These are phyloP conservation scores for Acleris emargana DNA, from an alignment of 2,888 invertebrate genomes.

Conservation along the genomic window DNA sequence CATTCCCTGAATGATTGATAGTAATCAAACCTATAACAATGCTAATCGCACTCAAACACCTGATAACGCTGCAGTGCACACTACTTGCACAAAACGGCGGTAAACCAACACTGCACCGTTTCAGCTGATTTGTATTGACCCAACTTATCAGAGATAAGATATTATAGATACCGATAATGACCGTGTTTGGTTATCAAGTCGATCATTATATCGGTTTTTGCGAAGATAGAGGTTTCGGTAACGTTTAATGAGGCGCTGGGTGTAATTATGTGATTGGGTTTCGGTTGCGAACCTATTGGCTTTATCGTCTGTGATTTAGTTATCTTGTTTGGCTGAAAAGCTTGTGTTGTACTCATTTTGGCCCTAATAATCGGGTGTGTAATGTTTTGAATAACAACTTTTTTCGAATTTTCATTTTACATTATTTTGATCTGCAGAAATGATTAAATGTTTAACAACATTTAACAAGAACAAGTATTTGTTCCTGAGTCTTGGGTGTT, in stretches of 20 bases:
- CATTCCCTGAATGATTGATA: slow-evolving; percentile 25
- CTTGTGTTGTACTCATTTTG: too few relatives aligned
- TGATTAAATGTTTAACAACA: too few relatives aligned
- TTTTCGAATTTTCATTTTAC: too few relatives aligned
- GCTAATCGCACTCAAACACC: slow-evolving; percentile 21
- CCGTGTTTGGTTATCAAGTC: slow-evolving; percentile 24
- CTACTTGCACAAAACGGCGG: not conserved
- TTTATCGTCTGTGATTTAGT: too few relatives aligned
- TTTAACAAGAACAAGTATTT: too few relatives aligned
- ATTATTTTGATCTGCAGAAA: too few relatives aligned
- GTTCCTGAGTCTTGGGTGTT: too few relatives aligned
- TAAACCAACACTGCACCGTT: slow-evolving; percentile 11
- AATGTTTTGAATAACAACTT: too few relatives aligned
- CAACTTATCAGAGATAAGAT: slow-evolving; percentile 33
- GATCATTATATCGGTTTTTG: slow-evolving; percentile 33
- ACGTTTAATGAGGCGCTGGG: slow-evolving; percentile 2
- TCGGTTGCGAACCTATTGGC: not conserved
- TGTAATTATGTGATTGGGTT: not conserved
- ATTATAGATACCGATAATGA: slow-evolving; percentile 33
- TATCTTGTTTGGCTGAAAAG: too few relatives aligned
- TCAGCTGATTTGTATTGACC: slow-evolving; percentile 14
- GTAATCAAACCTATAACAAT: slow-evolving; percentile 19
- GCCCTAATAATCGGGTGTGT: too few relatives aligned
- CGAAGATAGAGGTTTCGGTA: slow-evolving; percentile 23
- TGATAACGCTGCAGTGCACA: slow-evolving; percentile 23